Base-by-base conservation (phyloP, 2,888 invertebrate genomes). In the Cerceris rybyensis region DNA sequence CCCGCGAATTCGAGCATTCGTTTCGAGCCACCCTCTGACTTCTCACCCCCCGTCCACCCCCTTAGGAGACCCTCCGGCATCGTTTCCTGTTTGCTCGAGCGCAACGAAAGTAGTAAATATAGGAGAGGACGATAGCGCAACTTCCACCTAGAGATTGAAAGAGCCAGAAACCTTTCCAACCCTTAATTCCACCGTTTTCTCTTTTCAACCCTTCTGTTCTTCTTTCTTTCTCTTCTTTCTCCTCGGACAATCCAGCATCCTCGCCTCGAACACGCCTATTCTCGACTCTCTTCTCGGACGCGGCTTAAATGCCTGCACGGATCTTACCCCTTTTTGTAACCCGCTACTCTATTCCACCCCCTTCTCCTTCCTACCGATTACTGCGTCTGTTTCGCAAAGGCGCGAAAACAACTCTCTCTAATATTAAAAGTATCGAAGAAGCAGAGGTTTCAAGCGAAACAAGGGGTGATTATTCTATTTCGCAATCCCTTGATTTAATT, bases 1-100 rank as follows among this genome's bases (percentile, higher is more conserved):
- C 60, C 70, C 67, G 70, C 77, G 81, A 71, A 72, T 81, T 81
- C 81, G 64, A 77, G 67, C 75, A 58, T 73, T 74, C 72, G 72
- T 71, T 64, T 75, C 64, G n/a, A 2, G 7, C 13, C n/a, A 6
- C 50, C 7, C 43, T 52, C 52, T 41, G 2, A 4, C 13, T 46
- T 16, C 13, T 41, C 13, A 6, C 16, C 14, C 60, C 11, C 14
- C 46, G 46, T 46, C 11, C 46, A 1, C 8, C 46, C 28, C 28
- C 28, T 28, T 28, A 28, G 28, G 28, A 28, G 28, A 28, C 28
- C 28, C 28, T 28, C 28, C 14, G 14, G 42, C 49, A 16, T 52
- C n/a, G 52, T 13, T 41, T 41, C 14, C 65, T 39, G 69, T 64
- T 65, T 57, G 59, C 60, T 50, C 64, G 63, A 49, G 49, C 54